These are phyloP conservation scores for Struthio camelus DNA, from an alignment of 2,113 vertebrate species.

Conservation along the genomic window DNA sequence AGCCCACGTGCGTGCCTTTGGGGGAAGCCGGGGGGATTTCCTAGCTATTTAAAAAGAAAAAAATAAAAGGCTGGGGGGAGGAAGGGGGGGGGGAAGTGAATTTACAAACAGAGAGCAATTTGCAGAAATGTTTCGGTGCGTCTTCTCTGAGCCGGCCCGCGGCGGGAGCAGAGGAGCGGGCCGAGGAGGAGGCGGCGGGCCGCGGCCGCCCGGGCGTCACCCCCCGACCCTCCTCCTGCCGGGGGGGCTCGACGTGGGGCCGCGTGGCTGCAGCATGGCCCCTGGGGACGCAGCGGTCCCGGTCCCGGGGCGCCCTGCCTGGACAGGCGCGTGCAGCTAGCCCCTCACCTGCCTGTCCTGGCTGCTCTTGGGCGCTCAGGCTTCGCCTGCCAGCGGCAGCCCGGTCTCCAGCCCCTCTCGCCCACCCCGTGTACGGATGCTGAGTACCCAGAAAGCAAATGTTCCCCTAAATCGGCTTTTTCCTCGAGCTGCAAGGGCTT, in stretches of 20 bases:
- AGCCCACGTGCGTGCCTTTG: neutral
- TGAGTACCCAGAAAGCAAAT: neutral
- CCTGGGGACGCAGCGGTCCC: neutral
- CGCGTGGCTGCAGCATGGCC: neutral
- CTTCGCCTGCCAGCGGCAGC: too few relatives aligned
- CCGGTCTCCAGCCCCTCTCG: too few relatives aligned
- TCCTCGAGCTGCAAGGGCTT: neutral
- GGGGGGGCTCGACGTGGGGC: accelerated
- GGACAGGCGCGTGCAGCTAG: neutral
- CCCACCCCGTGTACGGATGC: too few relatives aligned
- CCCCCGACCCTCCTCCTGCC: neutral
- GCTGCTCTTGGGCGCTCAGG: too few relatives aligned
- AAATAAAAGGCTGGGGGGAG: neutral
- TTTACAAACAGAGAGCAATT: neutral
- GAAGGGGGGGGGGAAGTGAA: too few relatives aligned
- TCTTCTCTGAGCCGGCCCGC: neutral
- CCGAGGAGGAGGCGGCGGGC: neutral
- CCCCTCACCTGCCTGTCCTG: neutral
- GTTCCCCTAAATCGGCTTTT: neutral
- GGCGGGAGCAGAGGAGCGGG: neutral
- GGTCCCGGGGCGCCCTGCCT: neutral
- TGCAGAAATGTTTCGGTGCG: neutral
- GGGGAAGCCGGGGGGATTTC: neutral
- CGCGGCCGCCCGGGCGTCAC: neutral
- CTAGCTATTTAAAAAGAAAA: neutral